Percentiles rank a stretch among this genome's conserved stretches.
phyloP scores from a whole-genome alignment of 2,113 vertebrate genomes.

The Pterocles burchelli region DNA sequence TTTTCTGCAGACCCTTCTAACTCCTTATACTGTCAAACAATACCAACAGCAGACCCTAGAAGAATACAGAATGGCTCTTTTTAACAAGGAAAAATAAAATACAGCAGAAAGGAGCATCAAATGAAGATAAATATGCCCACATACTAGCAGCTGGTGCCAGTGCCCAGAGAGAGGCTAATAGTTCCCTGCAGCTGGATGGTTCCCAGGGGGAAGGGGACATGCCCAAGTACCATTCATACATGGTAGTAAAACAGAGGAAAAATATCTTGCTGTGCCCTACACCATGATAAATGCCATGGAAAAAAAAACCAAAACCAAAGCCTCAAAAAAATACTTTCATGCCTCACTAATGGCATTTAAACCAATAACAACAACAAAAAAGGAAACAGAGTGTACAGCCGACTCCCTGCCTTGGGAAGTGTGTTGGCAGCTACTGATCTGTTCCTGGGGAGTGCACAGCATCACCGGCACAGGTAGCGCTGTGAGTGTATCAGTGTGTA shows the following conservation, averaged over 20 bases:
- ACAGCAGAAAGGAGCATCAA: background rate
- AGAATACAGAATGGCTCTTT: background rate
- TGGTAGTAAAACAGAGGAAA: background rate
- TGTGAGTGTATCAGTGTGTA: background rate
- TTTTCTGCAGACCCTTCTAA: conserved; percentile 11
- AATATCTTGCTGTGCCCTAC: background rate
- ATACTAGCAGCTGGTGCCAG: background rate
- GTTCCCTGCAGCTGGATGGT: background rate
- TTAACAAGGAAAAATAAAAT: background rate
- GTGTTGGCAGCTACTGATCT: background rate
- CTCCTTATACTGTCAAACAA: background rate
- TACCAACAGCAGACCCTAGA: background rate
- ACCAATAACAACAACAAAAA: background rate
- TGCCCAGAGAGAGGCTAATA: background rate
- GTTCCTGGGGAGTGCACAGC: background rate
- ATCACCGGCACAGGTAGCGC: background rate
- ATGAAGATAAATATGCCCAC: background rate
- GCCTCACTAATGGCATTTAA: background rate
- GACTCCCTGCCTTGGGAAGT: background rate
- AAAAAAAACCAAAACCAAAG: background rate
- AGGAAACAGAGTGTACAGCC: background rate
- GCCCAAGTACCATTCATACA: background rate
- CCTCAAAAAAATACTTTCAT: background rate
- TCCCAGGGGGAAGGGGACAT: background rate
- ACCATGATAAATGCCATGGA: background rate